Conservation (phyloP, 1,140 invertebrate genomes). For the Drosophila saltans region DNA sequence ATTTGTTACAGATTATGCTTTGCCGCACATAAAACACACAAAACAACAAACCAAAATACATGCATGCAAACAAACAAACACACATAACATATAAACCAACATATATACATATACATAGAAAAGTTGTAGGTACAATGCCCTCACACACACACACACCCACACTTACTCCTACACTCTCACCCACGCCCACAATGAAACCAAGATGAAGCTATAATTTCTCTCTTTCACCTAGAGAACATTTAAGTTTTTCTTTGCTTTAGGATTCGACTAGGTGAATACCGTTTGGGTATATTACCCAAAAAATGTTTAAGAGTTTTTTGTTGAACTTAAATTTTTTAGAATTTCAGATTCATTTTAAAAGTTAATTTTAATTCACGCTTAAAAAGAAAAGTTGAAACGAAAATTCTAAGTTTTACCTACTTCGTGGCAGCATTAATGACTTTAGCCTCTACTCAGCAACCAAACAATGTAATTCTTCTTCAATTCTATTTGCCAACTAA, state of each 20-base stretch:
- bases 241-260: too few relatives aligned
- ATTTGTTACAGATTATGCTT: conserved; percentile 73
- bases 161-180: background rate
- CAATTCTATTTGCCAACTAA: too few relatives aligned
- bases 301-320: background rate
- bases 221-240: conserved; percentile 41
- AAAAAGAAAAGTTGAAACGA: too few relatives aligned
- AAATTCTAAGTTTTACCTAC: too few relatives aligned
- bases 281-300: background rate
- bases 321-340: too few relatives aligned
- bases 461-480: too few relatives aligned
- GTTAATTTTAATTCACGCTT: too few relatives aligned
- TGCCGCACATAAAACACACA: conserved; percentile 50
- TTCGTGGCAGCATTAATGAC: too few relatives aligned
- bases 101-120: conserved; percentile 1
- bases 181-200: background rate
- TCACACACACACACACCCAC: conserved; percentile 41
- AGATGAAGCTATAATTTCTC: conserved; percentile 42
- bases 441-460: too few relatives aligned
- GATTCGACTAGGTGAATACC: background rate
- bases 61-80: conserved; percentile 5
- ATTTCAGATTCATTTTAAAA: too few relatives aligned
- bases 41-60: conserved; percentile 8
- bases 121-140: conserved; percentile 14
- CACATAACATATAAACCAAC: background rate